phyloP scores from a whole-genome alignment of 2,888 invertebrate genomes.

The Chorisops tibialis region DNA sequence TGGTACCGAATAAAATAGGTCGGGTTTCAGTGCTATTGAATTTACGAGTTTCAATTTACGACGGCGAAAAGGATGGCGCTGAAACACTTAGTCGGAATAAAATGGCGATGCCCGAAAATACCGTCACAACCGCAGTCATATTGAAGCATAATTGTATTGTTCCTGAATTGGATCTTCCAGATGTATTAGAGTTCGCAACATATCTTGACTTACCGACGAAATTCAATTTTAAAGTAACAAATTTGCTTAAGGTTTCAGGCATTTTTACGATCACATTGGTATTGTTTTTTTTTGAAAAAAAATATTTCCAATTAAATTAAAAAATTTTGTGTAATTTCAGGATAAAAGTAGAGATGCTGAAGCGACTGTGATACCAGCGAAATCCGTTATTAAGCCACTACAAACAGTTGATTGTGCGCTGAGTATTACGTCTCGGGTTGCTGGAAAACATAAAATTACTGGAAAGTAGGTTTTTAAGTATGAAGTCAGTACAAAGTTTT shows the following conservation, averaged over 20 bases:
- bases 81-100: conserved; percentile 36
- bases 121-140: conserved; percentile 40
- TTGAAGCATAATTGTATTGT: conserved; percentile 21
- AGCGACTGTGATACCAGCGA: background rate
- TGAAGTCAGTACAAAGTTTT: no score
- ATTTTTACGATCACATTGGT: conserved; percentile 44
- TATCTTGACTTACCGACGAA: conserved; percentile 41
- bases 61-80: conserved; percentile 7
- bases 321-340: background rate
- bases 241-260: conserved; percentile 40
- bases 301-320: no score
- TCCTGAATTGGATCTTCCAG: conserved; percentile 1
- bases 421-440: conserved; percentile 37
- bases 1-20: conserved; percentile 44
- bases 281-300: no score
- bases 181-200: conserved; percentile 35
- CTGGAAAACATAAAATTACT: conserved; percentile 38
- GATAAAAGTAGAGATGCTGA: background rate
- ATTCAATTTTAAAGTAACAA: conserved; percentile 42
- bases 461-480: conserved; percentile 39
- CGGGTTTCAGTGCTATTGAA: conserved; percentile 39
- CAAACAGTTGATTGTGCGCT: conserved; percentile 35
- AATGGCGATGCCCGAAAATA: conserved; percentile 36
- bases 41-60: conserved; percentile 40
- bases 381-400: conserved; percentile 17